These are phyloP conservation scores for Andricus grossulariae DNA, from an alignment of 1,140 invertebrate genomes.

Conservation along the genomic window DNA sequence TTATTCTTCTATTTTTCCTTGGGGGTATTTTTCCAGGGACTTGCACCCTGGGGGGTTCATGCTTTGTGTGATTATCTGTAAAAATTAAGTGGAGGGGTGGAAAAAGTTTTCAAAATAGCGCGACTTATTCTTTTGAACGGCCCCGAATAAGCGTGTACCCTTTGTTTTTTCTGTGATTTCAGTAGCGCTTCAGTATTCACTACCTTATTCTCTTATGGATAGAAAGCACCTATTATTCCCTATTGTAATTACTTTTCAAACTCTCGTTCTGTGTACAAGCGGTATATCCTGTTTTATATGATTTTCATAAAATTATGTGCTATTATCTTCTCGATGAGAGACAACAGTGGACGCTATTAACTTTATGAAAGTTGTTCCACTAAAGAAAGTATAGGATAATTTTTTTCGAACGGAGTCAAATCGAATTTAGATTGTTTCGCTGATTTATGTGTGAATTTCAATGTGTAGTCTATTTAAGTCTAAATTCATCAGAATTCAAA, in stretches of 20 bases:
- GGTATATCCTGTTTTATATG: background rate
- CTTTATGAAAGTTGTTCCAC: constrained; percentile 27
- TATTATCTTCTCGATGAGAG: constrained; percentile 8
- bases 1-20: no score
- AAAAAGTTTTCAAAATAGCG: no score
- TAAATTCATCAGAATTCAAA: background rate
- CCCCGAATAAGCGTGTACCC: no score
- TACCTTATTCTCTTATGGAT: background rate
- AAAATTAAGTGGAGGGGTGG: no score
- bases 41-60: no score
- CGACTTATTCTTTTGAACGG: no score
- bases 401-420: background rate
- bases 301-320: constrained; percentile 23
- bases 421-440: background rate
- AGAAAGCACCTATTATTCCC: background rate
- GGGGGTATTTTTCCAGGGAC: no score
- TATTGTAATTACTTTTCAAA: background rate
- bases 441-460: background rate
- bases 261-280: background rate
- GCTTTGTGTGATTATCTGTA: no score
- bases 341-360: constrained; percentile 21
- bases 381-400: background rate
- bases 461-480: background rate
- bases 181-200: constrained; percentile 35
- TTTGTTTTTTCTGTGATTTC: background rate